phyloP scores from a whole-genome alignment of 2,888 invertebrate genomes.

The Ctenicera cuprea region DNA sequence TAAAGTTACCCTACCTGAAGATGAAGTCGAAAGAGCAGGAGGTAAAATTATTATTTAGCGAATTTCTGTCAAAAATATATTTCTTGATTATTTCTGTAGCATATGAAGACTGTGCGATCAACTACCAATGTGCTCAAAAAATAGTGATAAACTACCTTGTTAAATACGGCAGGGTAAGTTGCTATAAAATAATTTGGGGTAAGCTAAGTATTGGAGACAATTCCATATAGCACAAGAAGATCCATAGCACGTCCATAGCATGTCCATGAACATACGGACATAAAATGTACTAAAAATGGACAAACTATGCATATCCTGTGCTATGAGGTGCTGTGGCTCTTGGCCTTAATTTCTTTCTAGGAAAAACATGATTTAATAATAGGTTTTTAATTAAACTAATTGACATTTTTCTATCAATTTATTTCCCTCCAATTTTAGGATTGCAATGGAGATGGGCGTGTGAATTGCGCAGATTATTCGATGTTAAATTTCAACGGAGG shows the following conservation, averaged over 20 bases:
- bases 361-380: no score
- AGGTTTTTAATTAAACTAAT: no score
- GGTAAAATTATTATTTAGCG: conserved; percentile 65
- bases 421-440: conserved; percentile 77
- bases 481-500: conserved; percentile 74
- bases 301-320: no score
- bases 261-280: no score
- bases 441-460: conserved; percentile 85
- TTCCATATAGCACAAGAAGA: no score
- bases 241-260: no score
- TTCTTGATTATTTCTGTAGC: conserved; percentile 71
- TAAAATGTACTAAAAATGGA: no score
- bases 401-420: no score
- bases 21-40: conserved; percentile 74
- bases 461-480: conserved; percentile 87
- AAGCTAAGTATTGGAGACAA: no score
- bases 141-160: conserved; percentile 78
- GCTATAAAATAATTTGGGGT: not conserved
- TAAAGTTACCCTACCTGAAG: conserved; percentile 76
- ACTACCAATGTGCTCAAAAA: conserved; percentile 76
- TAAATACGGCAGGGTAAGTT: conserved; percentile 75
- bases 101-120: conserved; percentile 78
- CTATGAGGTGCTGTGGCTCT: no score
- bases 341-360: no score
- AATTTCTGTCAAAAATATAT: conserved; percentile 16